Conservation (phyloP, 2,113 vertebrate species). For the Nipponia nippon region DNA sequence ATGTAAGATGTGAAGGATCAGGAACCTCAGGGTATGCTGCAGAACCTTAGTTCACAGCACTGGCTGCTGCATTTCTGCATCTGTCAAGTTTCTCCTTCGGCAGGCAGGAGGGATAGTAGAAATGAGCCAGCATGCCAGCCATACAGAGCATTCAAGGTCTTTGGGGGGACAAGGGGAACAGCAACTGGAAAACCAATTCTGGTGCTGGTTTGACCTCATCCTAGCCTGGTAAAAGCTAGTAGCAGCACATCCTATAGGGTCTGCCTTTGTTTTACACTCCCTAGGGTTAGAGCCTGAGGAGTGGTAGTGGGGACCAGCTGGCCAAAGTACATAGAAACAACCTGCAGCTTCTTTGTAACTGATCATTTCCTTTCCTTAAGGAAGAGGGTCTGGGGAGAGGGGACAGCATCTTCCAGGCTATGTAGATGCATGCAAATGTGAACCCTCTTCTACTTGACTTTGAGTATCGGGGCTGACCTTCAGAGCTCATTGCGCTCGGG, state of each 20-base stretch:
- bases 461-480: neutral
- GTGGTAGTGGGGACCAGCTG: neutral
- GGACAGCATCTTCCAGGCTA: neutral
- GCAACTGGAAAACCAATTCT: neutral
- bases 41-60: neutral
- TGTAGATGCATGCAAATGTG: neutral
- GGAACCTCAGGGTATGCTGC: neutral
- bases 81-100: neutral
- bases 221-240: neutral
- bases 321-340: neutral
- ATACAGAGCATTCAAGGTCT: accelerated
- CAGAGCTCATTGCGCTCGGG: neutral
- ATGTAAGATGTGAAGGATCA: neutral
- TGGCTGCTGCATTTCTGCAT: neutral
- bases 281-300: neutral
- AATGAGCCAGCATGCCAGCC: neutral
- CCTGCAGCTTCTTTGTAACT: neutral
- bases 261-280: neutral
- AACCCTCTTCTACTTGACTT: neutral
- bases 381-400: neutral
- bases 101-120: neutral
- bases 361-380: neutral
- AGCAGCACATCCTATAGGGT: accelerated
- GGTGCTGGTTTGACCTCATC: neutral
- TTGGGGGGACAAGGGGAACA: neutral